Base-by-base conservation (phyloP, 2,113 vertebrate species). In the Cygnus atratus region DNA sequence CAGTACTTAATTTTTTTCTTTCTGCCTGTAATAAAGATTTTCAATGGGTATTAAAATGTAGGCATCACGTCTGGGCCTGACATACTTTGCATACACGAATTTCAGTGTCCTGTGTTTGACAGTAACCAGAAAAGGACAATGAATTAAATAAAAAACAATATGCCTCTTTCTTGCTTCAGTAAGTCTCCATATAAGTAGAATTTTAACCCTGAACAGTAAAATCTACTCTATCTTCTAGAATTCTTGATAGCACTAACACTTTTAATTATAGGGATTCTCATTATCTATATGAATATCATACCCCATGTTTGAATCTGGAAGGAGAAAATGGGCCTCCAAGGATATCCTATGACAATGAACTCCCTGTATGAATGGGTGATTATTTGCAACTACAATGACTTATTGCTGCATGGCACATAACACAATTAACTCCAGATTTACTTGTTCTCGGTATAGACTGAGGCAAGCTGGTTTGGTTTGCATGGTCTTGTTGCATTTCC, bases 391-490 rank as follows among this genome's bases (percentile, higher is more conserved):
- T 62, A 57, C 41, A 83, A 65, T 68, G 80, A 91, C 59, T 93
- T 71, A 66, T 31, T 90, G 22, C 58, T 91, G 74, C 66, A 74
- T 39, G 58, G 58, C 54, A 63, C 1, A 5, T 58, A 37, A 62
- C 3, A 8, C 86, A 89, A 97, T 93, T 83, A 59, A 92, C 79
- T 94, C 68, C 88, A 90, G 91, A 90, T 84, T 83, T 90, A 54
- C 70, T 84, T 31, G 48, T 74, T 63, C 68, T 95, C 86, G 78
- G 67, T 15, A 44, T 74, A 95, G 94, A 86, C 33, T 73, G 75
- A 87, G 43, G 87, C 59, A 88, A 91, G 44, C 71, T 91, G 87
- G 46, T 94, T 92, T 92, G 82, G 91, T 95, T 89, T 95, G 50
- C 61, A 37, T 71, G 92, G 71, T 93, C 62, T 94, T 84, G 44